Percentiles rank a stretch among this genome's conserved stretches.
Evolutionary conservation across 2,888 invertebrate species (phyloP).

Genomic region (Invenusta paracnida): DNA sequence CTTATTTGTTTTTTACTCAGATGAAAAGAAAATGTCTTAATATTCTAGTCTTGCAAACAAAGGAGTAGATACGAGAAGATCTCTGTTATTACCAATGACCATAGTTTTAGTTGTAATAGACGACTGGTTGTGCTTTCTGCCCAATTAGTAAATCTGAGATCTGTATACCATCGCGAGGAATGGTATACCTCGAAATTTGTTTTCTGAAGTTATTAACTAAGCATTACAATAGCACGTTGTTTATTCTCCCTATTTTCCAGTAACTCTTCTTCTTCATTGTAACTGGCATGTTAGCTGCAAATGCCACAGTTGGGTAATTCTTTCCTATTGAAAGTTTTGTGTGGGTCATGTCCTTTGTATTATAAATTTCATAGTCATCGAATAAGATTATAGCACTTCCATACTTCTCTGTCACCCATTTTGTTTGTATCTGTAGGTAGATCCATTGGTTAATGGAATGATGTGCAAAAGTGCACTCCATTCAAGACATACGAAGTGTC

Average conservation of each 20-base stretch:
- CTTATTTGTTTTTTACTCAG: neutral
- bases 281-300: too few relatives aligned
- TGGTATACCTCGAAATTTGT: neutral
- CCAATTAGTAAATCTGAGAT: neutral
- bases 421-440: neutral
- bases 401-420: neutral
- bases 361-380: neutral
- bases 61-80: neutral
- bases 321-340: neutral
- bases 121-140: neutral
- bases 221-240: neutral
- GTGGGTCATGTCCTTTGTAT: neutral
- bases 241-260: neutral
- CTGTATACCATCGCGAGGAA: neutral
- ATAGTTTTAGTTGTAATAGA: conserved; percentile 12
- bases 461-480: neutral
- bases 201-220: neutral
- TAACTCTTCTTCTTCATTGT: too few relatives aligned
- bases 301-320: neutral
- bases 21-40: neutral
- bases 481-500: neutral
- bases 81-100: neutral
- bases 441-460: neutral
- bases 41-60: neutral
- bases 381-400: neutral